Percentiles rank a stretch among this genome's conserved stretches.
Evolutionary conservation across 2,113 vertebrate species (phyloP).

Genomic region (Bufo bufo): DNA sequence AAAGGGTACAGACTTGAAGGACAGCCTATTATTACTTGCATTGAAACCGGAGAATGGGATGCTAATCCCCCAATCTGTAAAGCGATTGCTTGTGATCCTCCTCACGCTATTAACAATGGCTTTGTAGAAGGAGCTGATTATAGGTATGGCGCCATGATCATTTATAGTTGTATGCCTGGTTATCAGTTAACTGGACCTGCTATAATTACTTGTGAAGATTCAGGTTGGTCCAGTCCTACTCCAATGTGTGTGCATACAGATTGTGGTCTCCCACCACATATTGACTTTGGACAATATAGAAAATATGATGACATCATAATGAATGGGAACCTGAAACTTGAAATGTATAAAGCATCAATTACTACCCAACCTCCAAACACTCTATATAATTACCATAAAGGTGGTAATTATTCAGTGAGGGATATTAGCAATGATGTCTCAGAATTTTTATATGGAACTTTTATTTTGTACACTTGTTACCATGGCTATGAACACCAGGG

Average conservation of each 20-base stretch:
- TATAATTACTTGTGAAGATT: conserved; percentile 91
- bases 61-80: conserved; percentile 77
- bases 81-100: conserved; percentile 85
- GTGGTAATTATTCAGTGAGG: conserved; percentile 57
- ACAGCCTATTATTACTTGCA: conserved; percentile 78
- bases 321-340: conserved; percentile 55
- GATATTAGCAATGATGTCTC: conserved; percentile 60
- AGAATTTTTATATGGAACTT: conserved; percentile 82
- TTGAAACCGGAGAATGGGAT: conserved; percentile 87
- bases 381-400: conserved; percentile 55
- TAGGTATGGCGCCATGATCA: conserved; percentile 92
- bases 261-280: conserved; percentile 94
- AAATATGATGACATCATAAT: conserved; percentile 65
- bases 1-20: conserved; percentile 89
- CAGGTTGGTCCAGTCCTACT: conserved; percentile 86
- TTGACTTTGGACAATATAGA: conserved; percentile 90
- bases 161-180: conserved; percentile 96
- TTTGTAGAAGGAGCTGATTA: conserved; percentile 97
- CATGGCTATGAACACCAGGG: conserved; percentile 84
- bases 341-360: conserved; percentile 57
- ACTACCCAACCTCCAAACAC: conserved; percentile 51
- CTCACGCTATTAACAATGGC: conserved; percentile 89
- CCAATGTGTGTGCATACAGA: conserved; percentile 86
- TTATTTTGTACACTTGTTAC: conserved; percentile 84
- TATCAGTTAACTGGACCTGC: conserved; percentile 89